Evolutionary conservation across 2,888 invertebrate genomes (phyloP).

Genomic region (Xanthostigma xanthostigma): DNA sequence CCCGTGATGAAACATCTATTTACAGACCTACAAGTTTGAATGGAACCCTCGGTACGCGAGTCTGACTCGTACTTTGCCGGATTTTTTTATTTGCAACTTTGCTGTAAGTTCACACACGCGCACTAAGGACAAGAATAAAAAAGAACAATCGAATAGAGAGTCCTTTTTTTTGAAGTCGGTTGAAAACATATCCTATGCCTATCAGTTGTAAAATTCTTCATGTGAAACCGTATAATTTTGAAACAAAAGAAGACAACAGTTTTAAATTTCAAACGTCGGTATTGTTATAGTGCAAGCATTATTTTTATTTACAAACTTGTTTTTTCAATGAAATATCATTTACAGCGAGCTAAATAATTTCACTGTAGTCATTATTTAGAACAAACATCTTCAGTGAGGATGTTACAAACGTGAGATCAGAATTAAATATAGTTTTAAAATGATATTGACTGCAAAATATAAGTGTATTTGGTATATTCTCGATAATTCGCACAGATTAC

Average conservation of each 20-base stretch:
- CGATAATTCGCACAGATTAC: constrained; percentile 36
- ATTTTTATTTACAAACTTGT: not conserved
- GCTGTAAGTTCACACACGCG: too few relatives aligned
- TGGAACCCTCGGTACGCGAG: too few relatives aligned
- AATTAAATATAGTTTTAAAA: not conserved
- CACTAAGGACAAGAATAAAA: too few relatives aligned
- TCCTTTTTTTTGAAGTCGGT: too few relatives aligned
- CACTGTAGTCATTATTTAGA: not conserved
- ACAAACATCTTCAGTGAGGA: not conserved
- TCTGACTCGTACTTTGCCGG: too few relatives aligned
- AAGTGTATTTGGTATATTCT: constrained; percentile 26
- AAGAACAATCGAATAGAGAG: too few relatives aligned
- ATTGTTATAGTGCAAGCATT: not conserved
- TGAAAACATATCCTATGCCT: too few relatives aligned
- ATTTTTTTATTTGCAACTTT: too few relatives aligned
- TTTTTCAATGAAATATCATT: too few relatives aligned
- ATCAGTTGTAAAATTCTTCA: not conserved
- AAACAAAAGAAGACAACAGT: not conserved
- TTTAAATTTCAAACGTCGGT: not conserved
- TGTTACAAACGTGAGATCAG: not conserved
- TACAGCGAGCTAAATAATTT: too few relatives aligned
- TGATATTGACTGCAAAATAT: constrained; percentile 5
- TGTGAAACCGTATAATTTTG: not conserved
- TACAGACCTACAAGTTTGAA: too few relatives aligned
- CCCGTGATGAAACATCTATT: too few relatives aligned